These are phyloP conservation scores for Morone chrysops DNA, from an alignment of 2,113 vertebrate genomes.

Conservation along the genomic window DNA sequence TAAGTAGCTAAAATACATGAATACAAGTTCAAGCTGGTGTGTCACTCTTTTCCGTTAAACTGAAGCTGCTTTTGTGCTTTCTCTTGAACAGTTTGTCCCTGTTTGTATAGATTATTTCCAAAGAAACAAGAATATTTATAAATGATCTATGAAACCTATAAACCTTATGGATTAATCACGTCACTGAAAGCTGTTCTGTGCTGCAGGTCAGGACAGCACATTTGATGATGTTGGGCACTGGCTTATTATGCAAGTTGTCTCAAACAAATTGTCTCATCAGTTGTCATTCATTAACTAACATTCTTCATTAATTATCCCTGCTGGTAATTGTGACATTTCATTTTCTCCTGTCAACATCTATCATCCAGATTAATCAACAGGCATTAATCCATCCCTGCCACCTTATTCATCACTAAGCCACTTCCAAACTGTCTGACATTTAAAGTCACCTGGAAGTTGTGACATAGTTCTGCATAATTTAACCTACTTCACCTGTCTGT, in stretches of 20 bases:
- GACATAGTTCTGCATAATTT: constrained; percentile 41
- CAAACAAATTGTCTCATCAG: constrained; percentile 18
- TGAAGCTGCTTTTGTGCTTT: not conserved
- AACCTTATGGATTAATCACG: not conserved
- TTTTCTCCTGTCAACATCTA: constrained; percentile 53
- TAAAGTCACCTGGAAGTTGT: constrained; percentile 59
- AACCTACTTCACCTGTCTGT: constrained; percentile 43
- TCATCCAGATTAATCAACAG: constrained; percentile 44
- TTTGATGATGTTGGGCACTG: not conserved
- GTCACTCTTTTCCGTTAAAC: not conserved
- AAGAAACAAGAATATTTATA: not conserved
- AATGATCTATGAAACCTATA: not conserved
- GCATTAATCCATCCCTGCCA: constrained; percentile 19
- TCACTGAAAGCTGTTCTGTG: not conserved
- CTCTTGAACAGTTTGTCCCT: not conserved
- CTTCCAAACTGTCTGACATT: constrained; percentile 25
- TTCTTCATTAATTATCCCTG: constrained; percentile 38
- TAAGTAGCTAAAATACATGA: not conserved
- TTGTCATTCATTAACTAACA: constrained; percentile 32
- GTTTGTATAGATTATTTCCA: not conserved
- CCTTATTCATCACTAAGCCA: constrained; percentile 41
- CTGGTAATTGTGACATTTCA: constrained; percentile 38
- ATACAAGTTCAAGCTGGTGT: not conserved
- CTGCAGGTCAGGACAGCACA: not conserved
- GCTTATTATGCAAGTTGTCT: constrained; percentile 15